Percentiles rank a stretch among this genome's conserved stretches.
These are phyloP conservation scores for Dusona sp. DNA, from an alignment of 2,888 invertebrate genomes.

Conservation along the genomic window DNA sequence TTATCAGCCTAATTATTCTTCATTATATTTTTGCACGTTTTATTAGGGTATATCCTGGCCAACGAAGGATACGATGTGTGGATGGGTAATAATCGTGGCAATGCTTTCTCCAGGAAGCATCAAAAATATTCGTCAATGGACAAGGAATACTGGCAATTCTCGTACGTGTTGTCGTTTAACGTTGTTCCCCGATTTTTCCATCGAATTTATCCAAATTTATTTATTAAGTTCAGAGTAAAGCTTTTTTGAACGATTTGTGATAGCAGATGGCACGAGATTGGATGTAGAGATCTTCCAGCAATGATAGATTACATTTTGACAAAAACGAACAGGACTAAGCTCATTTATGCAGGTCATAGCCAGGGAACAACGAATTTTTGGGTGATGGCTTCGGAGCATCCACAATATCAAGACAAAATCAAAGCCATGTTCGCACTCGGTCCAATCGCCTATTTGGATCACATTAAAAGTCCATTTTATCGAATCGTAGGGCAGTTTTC, in stretches of 20 bases:
- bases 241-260: not conserved
- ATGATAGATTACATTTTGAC: slow-evolving; percentile 86
- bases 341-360: slow-evolving; percentile 88
- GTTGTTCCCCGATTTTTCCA: not conserved
- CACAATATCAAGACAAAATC: slow-evolving; percentile 84
- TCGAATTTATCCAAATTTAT: not conserved
- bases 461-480: slow-evolving; percentile 85
- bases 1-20: not conserved
- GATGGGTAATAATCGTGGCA: slow-evolving; percentile 88
- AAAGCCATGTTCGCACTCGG: slow-evolving; percentile 80
- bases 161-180: slow-evolving; percentile 72
- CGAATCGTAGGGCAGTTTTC: slow-evolving; percentile 84
- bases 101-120: slow-evolving; percentile 87
- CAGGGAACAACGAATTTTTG: slow-evolving; percentile 86
- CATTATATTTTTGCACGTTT: slow-evolving; percentile 3
- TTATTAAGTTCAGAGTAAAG: not conserved
- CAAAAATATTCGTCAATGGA: slow-evolving; percentile 77
- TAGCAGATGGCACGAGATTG: slow-evolving; percentile 87
- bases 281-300: slow-evolving; percentile 87
- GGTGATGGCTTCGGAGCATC: slow-evolving; percentile 82
- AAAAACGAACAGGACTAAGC: slow-evolving; percentile 83
- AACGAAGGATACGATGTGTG: slow-evolving; percentile 84
- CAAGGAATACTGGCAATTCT: slow-evolving; percentile 83
- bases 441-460: slow-evolving; percentile 84
- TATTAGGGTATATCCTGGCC: slow-evolving; percentile 78